Conservation (phyloP, 1,140 invertebrate species). For the Trichonephila inaurata region DNA sequence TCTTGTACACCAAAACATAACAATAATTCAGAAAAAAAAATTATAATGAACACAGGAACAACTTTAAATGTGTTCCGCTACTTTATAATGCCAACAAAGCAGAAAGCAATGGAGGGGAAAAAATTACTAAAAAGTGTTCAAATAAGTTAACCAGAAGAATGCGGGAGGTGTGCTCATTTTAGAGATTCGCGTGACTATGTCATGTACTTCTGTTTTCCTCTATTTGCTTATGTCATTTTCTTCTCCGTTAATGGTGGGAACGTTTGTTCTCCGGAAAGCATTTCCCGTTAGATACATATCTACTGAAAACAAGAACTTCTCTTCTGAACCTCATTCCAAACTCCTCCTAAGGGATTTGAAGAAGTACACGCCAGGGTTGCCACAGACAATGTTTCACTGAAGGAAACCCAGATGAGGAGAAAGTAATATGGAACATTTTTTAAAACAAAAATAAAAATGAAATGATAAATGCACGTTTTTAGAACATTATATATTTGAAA, state of each 20-base stretch:
- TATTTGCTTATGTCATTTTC: constrained; percentile 62
- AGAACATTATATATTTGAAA: background rate
- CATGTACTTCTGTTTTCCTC: constrained; percentile 50
- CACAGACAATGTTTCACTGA: background rate
- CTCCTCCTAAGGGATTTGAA: background rate
- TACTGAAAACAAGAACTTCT: background rate
- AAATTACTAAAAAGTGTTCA: background rate
- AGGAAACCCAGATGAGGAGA: background rate
- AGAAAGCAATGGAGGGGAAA: background rate
- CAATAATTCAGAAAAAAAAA: too few species aligned
- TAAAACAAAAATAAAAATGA: background rate
- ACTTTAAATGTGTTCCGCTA: background rate
- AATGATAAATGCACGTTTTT: background rate
- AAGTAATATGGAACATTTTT: background rate
- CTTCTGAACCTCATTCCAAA: constrained; percentile 1
- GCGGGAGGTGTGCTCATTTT: background rate
- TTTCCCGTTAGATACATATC: background rate
- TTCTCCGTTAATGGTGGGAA: constrained; percentile 64
- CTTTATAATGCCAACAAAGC: background rate
- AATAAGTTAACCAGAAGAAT: background rate
- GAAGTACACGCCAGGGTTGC: constrained; percentile 13
- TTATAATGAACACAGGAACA: background rate
- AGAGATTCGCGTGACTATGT: constrained; percentile 31
- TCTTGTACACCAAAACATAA: too few species aligned
- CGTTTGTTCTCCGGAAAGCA: background rate